Evolutionary conservation across 2,888 invertebrate genomes (phyloP).

Genomic region (Polydrusus tereticollis): DNA sequence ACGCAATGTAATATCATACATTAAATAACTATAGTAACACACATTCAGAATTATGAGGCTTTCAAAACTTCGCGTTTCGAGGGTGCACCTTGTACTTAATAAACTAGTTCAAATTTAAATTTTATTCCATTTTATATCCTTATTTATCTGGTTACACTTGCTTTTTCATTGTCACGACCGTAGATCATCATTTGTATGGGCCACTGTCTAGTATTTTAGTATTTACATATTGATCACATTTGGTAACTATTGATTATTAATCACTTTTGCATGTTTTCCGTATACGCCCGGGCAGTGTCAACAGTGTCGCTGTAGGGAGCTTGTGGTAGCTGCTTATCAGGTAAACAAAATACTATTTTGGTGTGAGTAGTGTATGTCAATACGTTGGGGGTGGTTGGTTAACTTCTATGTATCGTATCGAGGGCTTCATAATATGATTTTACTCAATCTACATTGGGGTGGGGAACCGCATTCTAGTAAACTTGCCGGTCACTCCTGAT

Average conservation of each 20-base stretch:
- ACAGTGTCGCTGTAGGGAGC: conserved; percentile 41
- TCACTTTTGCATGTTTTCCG: conserved; percentile 48
- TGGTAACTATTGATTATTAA: conserved; percentile 11
- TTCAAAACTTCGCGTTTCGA: no score
- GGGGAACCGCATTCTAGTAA: no score
- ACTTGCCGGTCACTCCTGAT: no score
- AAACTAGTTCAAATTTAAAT: not conserved
- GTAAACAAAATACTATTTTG: conserved; percentile 33
- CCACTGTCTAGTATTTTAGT: not conserved
- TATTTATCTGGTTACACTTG: conserved; percentile 1
- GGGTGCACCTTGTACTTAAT: no score
- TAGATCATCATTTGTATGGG: not conserved
- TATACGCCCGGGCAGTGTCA: conserved; percentile 40
- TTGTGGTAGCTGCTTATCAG: conserved; percentile 43
- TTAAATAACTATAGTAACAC: no score
- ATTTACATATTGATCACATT: not conserved
- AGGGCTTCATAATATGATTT: no score
- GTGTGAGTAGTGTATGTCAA: not conserved
- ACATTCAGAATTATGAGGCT: no score
- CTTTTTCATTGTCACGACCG: conserved; percentile 2
- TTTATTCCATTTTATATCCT: conserved; percentile 9
- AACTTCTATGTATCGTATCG: no score
- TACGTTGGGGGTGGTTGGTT: no score
- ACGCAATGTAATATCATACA: no score
- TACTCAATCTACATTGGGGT: no score